Evolutionary conservation across 2,797 vertebrate species (phyloP), one percentile per base, ranked within the genome.

Genomic region (Delichon dasypus): DNA sequence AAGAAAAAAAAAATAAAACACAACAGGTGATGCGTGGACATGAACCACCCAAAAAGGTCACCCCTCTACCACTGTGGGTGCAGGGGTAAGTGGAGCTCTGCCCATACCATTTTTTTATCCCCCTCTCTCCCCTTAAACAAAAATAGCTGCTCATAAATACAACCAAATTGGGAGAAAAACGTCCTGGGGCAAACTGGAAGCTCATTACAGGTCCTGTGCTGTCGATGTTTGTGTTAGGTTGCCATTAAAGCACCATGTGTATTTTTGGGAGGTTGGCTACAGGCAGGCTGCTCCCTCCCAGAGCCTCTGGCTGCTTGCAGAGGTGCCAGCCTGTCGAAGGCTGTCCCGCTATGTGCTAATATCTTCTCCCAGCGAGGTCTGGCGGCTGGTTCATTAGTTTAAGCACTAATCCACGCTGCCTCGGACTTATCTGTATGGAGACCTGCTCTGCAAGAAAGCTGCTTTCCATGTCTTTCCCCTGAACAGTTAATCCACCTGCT

Each of bases 401-500:
- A 57, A 74, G 72, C 91, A 30, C 45, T 90, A 89, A 93, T 66
- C 75, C 72, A 0, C 2, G 11, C 50, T 75, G 66, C 75, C 82
- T 72, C 1, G 2, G 12, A 50, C 44, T 83, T 75, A 50, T 60
- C 86, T 73, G 77, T 36, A 2, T 16, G 88, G 60, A 82, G 93
- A 95, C 85, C 60, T 90, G 95, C 94, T 79, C 89, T 91, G 77
- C 91, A 78, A 82, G 95, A 71, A 72, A 91, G 58, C 89, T 93
- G 10, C 47, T 96, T 96, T 85, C 91, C 80, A 77, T 91, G 86
- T 76, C 85, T 87, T 90, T 77, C 30, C 88, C 78, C 82, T 34
- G 81, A 94, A 94, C 83, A 77, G 89, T 95, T 96, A 96, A 94
- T 95, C 71, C 94, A 94, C 96, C 95, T 97, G 95, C 93, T 90